Base-by-base conservation (phyloP, 2,888 invertebrate species). In the Timandra comae region DNA sequence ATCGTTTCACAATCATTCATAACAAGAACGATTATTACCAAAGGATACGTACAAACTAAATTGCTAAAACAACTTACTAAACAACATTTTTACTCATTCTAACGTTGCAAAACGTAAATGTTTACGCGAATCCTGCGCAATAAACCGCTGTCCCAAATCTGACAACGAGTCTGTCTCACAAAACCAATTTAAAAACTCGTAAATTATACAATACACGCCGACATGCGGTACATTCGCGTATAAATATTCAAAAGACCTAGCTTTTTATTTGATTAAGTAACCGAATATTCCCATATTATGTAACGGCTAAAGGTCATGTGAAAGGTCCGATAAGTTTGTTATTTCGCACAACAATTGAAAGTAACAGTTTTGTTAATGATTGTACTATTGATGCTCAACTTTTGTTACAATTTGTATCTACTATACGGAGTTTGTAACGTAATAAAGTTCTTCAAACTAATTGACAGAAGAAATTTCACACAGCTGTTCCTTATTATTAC, bases 141-240 rank as follows among this genome's bases (percentile, higher is more conserved):
- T 35, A 34, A 38, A 33, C 41, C 35, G n/a, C 32, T 35, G 38
- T 41, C 37, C 41, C 30, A 41, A 41, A 41, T 38, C 28, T 38
- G 32, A 35, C 33, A 24, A 10, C 30, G 23, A 28, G 38, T 30
- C 11, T 11, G 29, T 32, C 41, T 31, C 29, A 38, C 40, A 40
- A 36, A 35, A 30, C 26, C 29, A 31, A 41, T 32, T 38, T 33
- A 24, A 30, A 40, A 42, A 40, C 49, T 39, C 44, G 43, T 49
- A 45, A 44, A 44, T 44, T 49, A 49, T 44, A 46, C 46, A 49
- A 46, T 32, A 39, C 38, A 32, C 20, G 37, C 25, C 30, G 23
- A 32, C 32, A 28, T 33, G 31, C 41, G 21, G 30, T 24, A 19
- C 32, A 33, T 26, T 25, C 29, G 33, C 25, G n/a, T n/a, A 31